Base-by-base conservation (phyloP, 1,140 invertebrate genomes). In the Yoshiicerus persimilis region DNA sequence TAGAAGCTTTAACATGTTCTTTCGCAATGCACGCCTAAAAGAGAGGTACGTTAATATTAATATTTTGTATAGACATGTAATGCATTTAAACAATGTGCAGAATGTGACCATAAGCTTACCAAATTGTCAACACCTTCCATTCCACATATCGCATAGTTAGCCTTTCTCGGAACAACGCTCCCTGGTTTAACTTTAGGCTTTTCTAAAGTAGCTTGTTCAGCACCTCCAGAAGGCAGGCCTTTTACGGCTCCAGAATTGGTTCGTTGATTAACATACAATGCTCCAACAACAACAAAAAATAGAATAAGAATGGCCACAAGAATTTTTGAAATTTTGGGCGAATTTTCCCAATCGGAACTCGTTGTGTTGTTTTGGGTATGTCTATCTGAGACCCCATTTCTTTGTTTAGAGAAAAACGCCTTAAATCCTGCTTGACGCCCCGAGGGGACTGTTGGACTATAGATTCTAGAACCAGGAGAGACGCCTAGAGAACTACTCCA, bases 61-160 rank as follows among this genome's bases (percentile, higher is more conserved):
- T 32, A 80, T 36, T 36, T 2, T 85, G 3, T 4, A 84, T 75
- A 34, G 27, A 2, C 36, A 70, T 70, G 13, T 34, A 30, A 70
- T 38, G 16, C 16, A 27, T 2, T 34, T 32, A 75, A 1, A 11
- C 30, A 32, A 75, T 30, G 25, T 11, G 11, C 4, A 9, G 11
- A 1, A 1, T 20, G 23, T 30, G 1, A 86, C 30, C 34, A 66
- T 30, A 25, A n/a, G 38, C 62, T 56, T 87, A 87, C 88, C 1
- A 80, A 20, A 70, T 64, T 30, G 8, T 87, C 86, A 85, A 87
- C 30, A 9, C 83, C 88, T 25, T 85, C 62, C 36, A 80, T 34
- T 10, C 86, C 86, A 86, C 89, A 89, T 20, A 89, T 66, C 4
- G 89, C 85, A 88, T 88, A 89, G 25, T 70, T 36, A 27, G 56